phyloP scores from a whole-genome alignment of 2,113 vertebrate species.

The Condylura cristata region DNA sequence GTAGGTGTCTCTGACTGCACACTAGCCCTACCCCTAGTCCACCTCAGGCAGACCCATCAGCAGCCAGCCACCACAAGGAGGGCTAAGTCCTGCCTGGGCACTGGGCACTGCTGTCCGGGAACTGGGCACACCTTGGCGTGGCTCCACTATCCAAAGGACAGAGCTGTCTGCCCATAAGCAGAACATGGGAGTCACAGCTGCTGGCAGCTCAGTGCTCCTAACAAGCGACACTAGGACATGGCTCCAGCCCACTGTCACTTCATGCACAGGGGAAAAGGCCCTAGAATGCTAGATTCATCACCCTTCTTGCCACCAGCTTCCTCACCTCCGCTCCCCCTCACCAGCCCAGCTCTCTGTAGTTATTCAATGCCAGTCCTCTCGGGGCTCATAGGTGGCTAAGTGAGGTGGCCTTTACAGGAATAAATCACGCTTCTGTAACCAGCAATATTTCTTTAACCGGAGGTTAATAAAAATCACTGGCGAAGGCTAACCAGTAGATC shows the following conservation, averaged over 20 bases:
- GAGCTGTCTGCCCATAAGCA: neutral
- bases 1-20: neutral
- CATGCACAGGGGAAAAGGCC: neutral
- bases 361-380: accelerated
- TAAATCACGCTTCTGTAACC: constrained; percentile 34
- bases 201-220: neutral
- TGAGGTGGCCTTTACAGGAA: neutral
- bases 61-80: neutral
- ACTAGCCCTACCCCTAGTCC: too few relatives aligned
- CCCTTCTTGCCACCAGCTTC: neutral
- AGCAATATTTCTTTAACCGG: constrained; percentile 58
- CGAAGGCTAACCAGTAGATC: constrained; percentile 60
- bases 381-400: neutral
- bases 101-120: too few relatives aligned
- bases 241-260: neutral
- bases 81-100: accelerated
- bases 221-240: accelerated
- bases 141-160: neutral
- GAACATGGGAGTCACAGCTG: neutral
- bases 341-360: neutral
- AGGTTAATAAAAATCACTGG: constrained; percentile 51
- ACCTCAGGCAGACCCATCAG: neutral
- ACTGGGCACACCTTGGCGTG: neutral
- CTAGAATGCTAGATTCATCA: neutral
- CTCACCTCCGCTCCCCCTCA: neutral